Conservation (phyloP, 2,113 vertebrate species). For the Petroica traversi region DNA sequence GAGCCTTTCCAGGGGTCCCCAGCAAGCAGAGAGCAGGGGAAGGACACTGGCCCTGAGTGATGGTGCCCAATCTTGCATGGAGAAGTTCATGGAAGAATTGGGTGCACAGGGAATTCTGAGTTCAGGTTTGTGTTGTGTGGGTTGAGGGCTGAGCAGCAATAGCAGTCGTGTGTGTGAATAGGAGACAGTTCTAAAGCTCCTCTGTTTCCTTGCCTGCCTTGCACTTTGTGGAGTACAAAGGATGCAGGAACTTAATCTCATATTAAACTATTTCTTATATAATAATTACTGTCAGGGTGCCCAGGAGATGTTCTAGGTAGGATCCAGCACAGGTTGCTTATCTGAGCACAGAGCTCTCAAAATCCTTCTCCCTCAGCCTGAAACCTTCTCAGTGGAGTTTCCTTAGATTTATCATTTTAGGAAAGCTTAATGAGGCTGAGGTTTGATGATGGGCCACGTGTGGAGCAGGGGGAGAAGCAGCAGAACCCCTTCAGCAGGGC, state of each 20-base stretch:
- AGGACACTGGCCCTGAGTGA: fast-evolving
- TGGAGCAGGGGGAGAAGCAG: background rate
- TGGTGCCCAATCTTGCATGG: background rate
- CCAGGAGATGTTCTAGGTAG: background rate
- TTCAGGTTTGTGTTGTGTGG: background rate
- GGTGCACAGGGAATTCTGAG: background rate
- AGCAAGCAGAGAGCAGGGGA: background rate
- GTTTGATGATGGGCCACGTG: background rate
- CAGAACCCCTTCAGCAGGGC: background rate
- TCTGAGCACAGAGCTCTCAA: background rate
- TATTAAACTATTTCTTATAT: background rate
- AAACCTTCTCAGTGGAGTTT: background rate
- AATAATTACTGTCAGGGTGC: background rate
- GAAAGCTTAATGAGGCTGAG: background rate
- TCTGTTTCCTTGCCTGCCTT: background rate
- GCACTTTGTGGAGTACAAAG: background rate
- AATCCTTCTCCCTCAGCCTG: background rate
- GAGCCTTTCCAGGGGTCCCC: background rate
- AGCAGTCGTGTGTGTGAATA: background rate
- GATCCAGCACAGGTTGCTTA: background rate
- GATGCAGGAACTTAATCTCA: background rate
- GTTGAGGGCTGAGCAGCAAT: background rate
- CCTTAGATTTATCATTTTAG: background rate
- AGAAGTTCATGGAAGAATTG: background rate
- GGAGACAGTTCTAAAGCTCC: background rate